These are phyloP conservation scores for Peromyscus attwateri DNA, from an alignment of 2,797 vertebrate species.

Conservation along the genomic window DNA sequence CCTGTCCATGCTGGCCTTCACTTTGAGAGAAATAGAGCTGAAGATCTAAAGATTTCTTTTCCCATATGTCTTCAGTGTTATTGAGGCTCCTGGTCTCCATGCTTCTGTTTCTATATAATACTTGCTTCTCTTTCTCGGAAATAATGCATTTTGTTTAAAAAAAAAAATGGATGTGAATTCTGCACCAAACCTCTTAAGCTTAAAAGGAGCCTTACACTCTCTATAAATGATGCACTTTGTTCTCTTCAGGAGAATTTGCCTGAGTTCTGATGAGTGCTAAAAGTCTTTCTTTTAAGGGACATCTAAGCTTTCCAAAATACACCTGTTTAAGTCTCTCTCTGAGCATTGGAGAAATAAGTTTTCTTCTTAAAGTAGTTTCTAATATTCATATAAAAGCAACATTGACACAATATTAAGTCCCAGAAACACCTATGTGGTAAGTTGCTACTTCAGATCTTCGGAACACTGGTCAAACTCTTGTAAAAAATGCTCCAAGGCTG, in stretches of 20 bases:
- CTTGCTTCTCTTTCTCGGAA: constrained; percentile 44
- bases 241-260: constrained; percentile 27
- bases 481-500: not conserved
- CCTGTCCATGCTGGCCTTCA: not conserved
- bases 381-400: constrained; percentile 44
- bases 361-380: constrained; percentile 53
- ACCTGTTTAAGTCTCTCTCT: constrained; percentile 2
- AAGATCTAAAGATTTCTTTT: not conserved
- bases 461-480: not conserved
- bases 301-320: constrained; percentile 13
- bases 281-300: not conserved
- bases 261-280: not conserved
- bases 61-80: not conserved
- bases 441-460: not conserved
- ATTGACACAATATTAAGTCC: not conserved
- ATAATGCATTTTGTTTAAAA: constrained; percentile 50
- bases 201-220: not conserved
- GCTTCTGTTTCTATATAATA: not conserved
- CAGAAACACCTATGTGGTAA: not conserved
- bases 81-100: not conserved
- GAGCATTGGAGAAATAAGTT: not conserved
- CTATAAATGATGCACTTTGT: constrained; percentile 11
- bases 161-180: constrained; percentile 49
- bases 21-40: not conserved
- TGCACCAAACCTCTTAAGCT: not conserved